phyloP scores from a whole-genome alignment of 1,140 invertebrate species.

The Brachionus calyciflorus region DNA sequence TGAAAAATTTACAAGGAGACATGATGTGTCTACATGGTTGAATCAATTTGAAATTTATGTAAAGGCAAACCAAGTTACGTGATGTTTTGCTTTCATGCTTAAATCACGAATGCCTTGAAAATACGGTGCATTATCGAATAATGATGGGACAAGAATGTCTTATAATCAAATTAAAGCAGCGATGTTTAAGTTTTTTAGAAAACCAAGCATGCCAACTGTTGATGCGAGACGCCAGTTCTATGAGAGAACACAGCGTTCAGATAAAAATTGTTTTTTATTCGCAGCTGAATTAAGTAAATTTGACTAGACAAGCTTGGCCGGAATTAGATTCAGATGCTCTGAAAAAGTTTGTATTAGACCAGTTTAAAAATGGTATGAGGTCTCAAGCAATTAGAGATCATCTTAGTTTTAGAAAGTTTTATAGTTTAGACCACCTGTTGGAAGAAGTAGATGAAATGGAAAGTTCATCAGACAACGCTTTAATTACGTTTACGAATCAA shows the following conservation, averaged over 20 bases:
- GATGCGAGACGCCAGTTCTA: too few relatives aligned
- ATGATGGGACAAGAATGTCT: neutral
- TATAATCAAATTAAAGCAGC: neutral
- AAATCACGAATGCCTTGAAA: too few relatives aligned
- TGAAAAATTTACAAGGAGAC: too few relatives aligned
- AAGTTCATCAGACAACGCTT: neutral
- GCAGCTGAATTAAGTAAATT: neutral
- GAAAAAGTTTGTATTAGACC: neutral
- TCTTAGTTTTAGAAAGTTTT: neutral
- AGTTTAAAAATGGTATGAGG: neutral
- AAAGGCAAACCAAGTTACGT: too few relatives aligned
- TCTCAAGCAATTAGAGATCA: neutral
- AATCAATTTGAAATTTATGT: too few relatives aligned
- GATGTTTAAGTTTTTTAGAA: neutral
- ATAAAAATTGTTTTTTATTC: too few relatives aligned
- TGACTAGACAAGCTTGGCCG: neutral
- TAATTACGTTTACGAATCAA: too few relatives aligned
- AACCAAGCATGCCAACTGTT: neutral
- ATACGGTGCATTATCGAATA: neutral
- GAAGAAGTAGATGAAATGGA: neutral
- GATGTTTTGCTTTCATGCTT: too few relatives aligned
- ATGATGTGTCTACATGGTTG: too few relatives aligned
- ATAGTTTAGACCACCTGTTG: neutral
- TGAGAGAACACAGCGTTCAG: too few relatives aligned
- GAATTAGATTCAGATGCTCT: too few relatives aligned